Conservation (phyloP, 1,140 invertebrate genomes). For the Daktulosphaira vitifoliae region DNA sequence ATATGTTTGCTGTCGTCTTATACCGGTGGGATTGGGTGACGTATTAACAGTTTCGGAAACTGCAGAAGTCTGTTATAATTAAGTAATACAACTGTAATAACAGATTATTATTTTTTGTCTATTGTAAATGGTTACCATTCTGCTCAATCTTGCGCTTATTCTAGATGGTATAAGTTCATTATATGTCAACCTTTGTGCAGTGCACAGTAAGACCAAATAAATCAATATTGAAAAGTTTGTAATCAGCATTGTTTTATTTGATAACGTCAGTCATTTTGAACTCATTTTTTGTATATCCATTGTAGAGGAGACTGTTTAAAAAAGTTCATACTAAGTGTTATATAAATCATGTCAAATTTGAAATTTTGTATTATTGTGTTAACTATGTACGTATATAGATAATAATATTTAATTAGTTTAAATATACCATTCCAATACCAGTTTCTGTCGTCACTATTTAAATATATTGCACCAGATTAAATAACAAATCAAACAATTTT, state of each 20-base stretch:
- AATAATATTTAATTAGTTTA: no score
- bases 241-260: conserved; percentile 4
- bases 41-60: conserved; percentile 38
- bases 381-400: no score
- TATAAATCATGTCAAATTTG: no score
- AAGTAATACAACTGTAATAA: not conserved
- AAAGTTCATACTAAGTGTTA: no score
- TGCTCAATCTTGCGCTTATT: not conserved
- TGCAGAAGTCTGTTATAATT: not conserved
- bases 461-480: no score
- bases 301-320: not conserved
- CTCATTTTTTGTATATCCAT: not conserved
- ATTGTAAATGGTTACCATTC: conserved; percentile 10
- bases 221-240: not conserved
- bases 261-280: not conserved
- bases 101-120: not conserved
- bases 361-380: no score
- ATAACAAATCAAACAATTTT: no score
- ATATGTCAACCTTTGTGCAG: conserved; percentile 11
- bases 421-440: no score
- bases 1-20: conserved; percentile 43
- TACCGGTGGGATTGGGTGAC: conserved; percentile 35
- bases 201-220: not conserved
- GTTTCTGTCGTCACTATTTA: no score
- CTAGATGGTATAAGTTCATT: not conserved